Base-by-base conservation (phyloP, 2,113 vertebrate genomes). In the Calypte anna region DNA sequence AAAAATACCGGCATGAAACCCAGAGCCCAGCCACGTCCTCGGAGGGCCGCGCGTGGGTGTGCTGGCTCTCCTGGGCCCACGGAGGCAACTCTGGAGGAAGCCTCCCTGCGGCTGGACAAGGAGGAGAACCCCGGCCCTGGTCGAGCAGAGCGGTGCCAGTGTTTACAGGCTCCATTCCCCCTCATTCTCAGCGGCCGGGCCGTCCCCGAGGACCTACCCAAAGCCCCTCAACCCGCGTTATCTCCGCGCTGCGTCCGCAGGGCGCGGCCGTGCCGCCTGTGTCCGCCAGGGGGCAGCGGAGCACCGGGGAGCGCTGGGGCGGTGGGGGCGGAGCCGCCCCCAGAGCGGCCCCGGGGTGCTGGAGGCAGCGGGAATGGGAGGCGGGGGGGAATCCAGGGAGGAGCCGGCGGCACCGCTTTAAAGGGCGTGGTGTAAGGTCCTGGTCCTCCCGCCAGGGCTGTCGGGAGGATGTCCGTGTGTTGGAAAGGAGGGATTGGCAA, bases 221-320 rank as follows among this genome's bases (percentile, higher is more conserved):
- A 15, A 25, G 62, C 3, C 5, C 2, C 28, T 8, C 28, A 7
- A 4, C 21, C 27, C 7, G 8, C 20, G 17, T 28, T 3, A 21
- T 27, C n/a, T 12, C 68, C 33, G 57, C 31, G 40, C 23, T 10
- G 38, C 38, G 9, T 40, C 38, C 38, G 48, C 40, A 24, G 51
- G 25, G 53, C 25, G 75, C 67, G 53, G 50, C 68, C 18, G 7
- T 23, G 12, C 69, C 51, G 11, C 23, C 69, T 24, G 33, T 13
- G 85, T 31, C 91, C 94, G 81, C 85, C 94, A 93, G 94, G 81
- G 94, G 94, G 85, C 94, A 91, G 88, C 80, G 75, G 44, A 70
- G 75, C 80, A 53, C 91, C 84, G 59, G 74, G 82, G 33, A 83
- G 61, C 30, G 75, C 30, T 6, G 2, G 30, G 9, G 44, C 8